A percentile compares a stretch with the other conserved stretches of the same genome.
These are phyloP conservation scores for Brachionus manjavacas DNA, from an alignment of 1,140 invertebrate species.

Conservation along the genomic window DNA sequence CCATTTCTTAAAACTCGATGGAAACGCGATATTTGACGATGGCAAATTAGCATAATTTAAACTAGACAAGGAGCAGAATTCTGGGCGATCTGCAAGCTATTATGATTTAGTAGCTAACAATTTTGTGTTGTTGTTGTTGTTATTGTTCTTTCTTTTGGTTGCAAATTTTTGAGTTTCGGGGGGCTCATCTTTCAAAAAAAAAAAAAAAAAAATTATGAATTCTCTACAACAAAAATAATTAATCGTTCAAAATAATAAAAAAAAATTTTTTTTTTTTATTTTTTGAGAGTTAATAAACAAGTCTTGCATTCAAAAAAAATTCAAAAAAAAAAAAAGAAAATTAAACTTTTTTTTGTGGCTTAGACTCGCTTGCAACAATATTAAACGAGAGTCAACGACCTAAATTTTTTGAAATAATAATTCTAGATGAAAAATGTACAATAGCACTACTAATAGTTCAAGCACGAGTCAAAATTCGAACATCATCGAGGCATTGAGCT, in stretches of 20 bases:
- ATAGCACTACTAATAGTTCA: neutral
- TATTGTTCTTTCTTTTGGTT: neutral
- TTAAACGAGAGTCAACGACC: neutral
- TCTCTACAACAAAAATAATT: neutral
- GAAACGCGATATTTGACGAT: neutral
- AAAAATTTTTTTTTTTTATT: neutral
- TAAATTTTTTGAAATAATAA: neutral
- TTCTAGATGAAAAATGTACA: conserved; percentile 21
- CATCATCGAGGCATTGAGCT: neutral
- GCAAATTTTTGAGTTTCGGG: neutral
- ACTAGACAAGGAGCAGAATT: neutral
- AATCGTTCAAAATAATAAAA: conserved; percentile 18
- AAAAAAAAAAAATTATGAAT: neutral
- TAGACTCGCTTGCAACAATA: neutral
- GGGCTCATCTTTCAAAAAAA: neutral
- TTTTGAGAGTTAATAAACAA: conserved; percentile 6
- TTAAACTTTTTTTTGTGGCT: neutral
- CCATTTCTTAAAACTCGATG: neutral
- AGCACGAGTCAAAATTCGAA: conserved; percentile 1
- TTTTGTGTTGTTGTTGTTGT: neutral
- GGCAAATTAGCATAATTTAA: neutral
- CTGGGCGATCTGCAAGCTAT: neutral
- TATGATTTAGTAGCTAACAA: neutral
- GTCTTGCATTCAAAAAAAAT: neutral
- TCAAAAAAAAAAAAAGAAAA: neutral